Evolutionary conservation across 2,888 invertebrate species (phyloP).

Genomic region (Cheilosia scutellata): DNA sequence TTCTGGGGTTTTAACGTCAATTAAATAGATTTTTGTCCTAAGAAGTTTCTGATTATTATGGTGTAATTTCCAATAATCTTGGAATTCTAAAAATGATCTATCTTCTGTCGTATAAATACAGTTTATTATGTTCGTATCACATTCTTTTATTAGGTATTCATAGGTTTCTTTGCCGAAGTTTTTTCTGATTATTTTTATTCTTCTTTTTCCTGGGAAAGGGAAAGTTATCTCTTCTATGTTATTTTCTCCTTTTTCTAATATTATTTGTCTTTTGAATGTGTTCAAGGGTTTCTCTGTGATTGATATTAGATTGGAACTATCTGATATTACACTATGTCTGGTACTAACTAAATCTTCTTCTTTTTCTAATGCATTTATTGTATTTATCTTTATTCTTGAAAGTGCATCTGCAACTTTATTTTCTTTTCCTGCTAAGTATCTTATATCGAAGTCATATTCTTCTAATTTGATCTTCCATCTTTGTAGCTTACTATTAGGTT

Average conservation of each 20-base stretch:
- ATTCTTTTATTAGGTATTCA: neutral
- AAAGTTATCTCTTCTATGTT: conserved; percentile 1
- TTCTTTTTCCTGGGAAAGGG: neutral
- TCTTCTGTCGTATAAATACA: neutral
- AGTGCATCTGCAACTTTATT: conserved; percentile 79
- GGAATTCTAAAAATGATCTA: neutral
- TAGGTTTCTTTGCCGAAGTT: neutral
- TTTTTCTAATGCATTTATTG: conserved; percentile 4
- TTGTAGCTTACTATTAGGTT: conserved; percentile 61
- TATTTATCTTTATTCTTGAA: conserved; percentile 12
- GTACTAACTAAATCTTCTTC: no score
- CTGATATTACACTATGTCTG: no score
- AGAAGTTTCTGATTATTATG: neutral
- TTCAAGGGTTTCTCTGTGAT: conserved; percentile 43
- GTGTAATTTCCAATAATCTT: neutral
- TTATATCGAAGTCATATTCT: conserved; percentile 78
- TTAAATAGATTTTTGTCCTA: neutral
- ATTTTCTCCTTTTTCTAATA: conserved; percentile 18
- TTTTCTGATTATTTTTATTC: neutral
- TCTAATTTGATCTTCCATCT: conserved; percentile 76
- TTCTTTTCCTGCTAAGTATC: conserved; percentile 75
- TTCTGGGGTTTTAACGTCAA: neutral
- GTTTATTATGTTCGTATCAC: neutral
- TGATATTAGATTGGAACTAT: conserved; percentile 9
- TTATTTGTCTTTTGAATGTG: conserved; percentile 18